A percentile compares a stretch with the other conserved stretches of the same genome.
These are phyloP conservation scores for Parochlus steinenii DNA, from an alignment of 2,888 invertebrate genomes.

Conservation along the genomic window DNA sequence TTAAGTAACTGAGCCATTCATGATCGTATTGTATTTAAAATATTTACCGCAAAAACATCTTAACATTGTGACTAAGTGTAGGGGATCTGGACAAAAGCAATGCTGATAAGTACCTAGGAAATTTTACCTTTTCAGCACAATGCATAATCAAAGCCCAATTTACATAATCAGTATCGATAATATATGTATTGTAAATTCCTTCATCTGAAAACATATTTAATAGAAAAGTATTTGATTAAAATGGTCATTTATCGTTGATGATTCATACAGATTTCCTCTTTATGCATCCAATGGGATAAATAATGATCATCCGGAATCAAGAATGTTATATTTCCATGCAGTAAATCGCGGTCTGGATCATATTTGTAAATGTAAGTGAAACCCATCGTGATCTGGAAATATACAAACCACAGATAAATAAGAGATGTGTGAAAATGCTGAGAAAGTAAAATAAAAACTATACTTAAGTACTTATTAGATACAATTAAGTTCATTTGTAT, in stretches of 20 bases:
- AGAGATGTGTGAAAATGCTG: too few species aligned
- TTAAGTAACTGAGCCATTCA: slow-evolving; percentile 5
- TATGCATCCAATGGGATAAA: slow-evolving; percentile 76
- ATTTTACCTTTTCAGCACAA: slow-evolving; percentile 68
- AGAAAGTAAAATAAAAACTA: too few species aligned
- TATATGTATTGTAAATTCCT: slow-evolving; percentile 75
- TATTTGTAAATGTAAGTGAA: slow-evolving; percentile 75
- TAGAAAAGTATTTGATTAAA: slow-evolving; percentile 1
- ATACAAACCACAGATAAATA: too few species aligned
- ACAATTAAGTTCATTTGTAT: too few species aligned
- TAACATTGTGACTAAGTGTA: slow-evolving; percentile 37
- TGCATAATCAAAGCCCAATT: slow-evolving; percentile 72
- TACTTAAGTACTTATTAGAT: too few species aligned
- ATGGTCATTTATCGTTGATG: slow-evolving; percentile 2
- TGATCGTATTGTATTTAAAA: not conserved
- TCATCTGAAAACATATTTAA: slow-evolving; percentile 44
- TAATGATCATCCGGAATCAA: slow-evolving; percentile 51
- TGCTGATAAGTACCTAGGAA: slow-evolving; percentile 63
- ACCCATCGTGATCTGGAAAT: slow-evolving; percentile 65
- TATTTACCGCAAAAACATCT: slow-evolving; percentile 27
- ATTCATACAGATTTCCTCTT: slow-evolving; percentile 58
- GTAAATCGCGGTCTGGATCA: slow-evolving; percentile 62
- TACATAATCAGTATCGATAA: slow-evolving; percentile 67
- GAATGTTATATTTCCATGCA: slow-evolving; percentile 79
- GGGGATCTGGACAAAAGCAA: slow-evolving; percentile 56